These are phyloP conservation scores for Chelonus formosanus DNA, from an alignment of 2,888 invertebrate species.

Conservation along the genomic window DNA sequence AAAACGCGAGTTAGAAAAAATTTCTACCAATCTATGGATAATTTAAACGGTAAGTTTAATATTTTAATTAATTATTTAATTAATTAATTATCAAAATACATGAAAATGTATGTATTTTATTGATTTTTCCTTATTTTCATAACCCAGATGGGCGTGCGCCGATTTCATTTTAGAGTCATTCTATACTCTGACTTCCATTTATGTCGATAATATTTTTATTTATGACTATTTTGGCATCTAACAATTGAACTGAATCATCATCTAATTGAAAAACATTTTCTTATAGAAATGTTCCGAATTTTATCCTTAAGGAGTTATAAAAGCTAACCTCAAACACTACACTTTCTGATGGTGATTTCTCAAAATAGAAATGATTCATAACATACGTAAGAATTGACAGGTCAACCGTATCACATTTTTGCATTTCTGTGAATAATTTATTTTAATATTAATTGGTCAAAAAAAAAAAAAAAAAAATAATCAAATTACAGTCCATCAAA, in stretches of 20 bases:
- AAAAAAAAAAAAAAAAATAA: background rate
- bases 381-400: conserved; percentile 44
- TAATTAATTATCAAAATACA: conserved; percentile 19
- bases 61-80: background rate
- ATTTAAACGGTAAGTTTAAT: conserved; percentile 51
- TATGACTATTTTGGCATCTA: background rate
- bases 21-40: conserved; percentile 47
- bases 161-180: conserved; percentile 38
- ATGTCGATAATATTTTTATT: conserved; percentile 20
- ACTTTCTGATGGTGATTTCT: conserved; percentile 44
- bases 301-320: background rate
- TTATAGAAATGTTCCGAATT: background rate
- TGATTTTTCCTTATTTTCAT: conserved; percentile 50
- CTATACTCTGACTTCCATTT: conserved; percentile 21
- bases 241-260: too few relatives aligned
- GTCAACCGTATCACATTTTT: conserved; percentile 27
- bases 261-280: background rate
- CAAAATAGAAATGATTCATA: conserved; percentile 61
- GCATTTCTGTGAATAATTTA: conserved; percentile 8
- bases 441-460: background rate
- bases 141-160: conserved; percentile 56
- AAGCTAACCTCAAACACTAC: conserved; percentile 53
- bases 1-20: conserved; percentile 14
- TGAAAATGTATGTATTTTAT: conserved; percentile 42
- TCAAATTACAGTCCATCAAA: too few relatives aligned